Evolutionary conservation across 1,140 invertebrate genomes (phyloP).

Genomic region (Drosophila orena): DNA sequence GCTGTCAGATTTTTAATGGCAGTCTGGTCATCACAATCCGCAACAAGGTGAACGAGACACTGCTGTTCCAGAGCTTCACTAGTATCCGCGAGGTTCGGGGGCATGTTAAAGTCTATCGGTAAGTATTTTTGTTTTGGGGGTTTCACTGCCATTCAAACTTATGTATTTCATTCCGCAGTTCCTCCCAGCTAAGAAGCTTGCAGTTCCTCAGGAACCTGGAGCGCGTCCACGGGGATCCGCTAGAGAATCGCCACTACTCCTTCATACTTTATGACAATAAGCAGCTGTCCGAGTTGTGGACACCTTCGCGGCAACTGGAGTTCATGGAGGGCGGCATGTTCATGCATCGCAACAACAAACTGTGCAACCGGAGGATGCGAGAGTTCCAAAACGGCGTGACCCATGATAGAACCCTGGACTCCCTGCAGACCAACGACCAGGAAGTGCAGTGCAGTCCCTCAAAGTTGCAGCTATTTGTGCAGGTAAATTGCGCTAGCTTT

Average conservation of each 20-base stretch:
- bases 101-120: conserved; percentile 73
- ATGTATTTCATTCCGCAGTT: conserved; percentile 21
- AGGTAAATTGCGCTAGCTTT: conserved; percentile 4
- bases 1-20: conserved; percentile 70
- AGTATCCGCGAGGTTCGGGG: conserved; percentile 70
- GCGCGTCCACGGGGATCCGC: conserved; percentile 51
- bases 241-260: conserved; percentile 59
- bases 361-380: conserved; percentile 66
- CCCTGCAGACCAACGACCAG: conserved; percentile 71
- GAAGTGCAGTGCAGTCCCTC: conserved; percentile 73
- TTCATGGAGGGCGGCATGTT: conserved; percentile 66
- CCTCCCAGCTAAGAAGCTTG: conserved; percentile 57
- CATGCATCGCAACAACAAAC: conserved; percentile 72
- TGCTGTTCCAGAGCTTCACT: conserved; percentile 45
- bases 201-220: conserved; percentile 57
- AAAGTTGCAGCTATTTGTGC: conserved; percentile 52
- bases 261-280: conserved; percentile 73
- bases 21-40: conserved; percentile 66
- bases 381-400: conserved; percentile 42
- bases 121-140: background rate
- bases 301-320: conserved; percentile 40
- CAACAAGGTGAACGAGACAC: conserved; percentile 56
- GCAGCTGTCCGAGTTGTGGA: conserved; percentile 61
- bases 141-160: no score
- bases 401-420: conserved; percentile 65